A percentile compares a stretch with the other conserved stretches of the same genome.
phyloP scores from a whole-genome alignment of 1,140 invertebrate species.

The Bombus ignitus region DNA sequence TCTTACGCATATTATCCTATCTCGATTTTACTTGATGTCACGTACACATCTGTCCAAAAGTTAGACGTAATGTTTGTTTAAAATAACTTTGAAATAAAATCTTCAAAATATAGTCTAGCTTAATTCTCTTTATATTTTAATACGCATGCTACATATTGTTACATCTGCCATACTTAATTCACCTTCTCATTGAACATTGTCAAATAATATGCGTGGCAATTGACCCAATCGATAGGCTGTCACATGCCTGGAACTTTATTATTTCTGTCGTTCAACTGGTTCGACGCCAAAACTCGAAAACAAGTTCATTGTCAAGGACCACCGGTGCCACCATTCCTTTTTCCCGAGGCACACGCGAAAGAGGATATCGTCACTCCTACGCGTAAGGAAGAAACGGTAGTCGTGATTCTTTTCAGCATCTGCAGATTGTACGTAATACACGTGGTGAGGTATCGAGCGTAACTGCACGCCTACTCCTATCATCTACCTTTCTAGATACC shows the following conservation, averaged over 20 bases:
- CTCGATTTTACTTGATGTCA: no score
- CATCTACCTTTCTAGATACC: constrained; percentile 44
- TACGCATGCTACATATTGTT: no score
- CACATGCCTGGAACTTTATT: neutral
- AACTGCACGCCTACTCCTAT: constrained; percentile 43
- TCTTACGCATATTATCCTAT: no score
- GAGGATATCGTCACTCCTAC: constrained; percentile 54
- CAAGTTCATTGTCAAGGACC: constrained; percentile 70
- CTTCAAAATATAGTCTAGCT: no score
- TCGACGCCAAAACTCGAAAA: constrained; percentile 45
- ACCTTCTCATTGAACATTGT: neutral
- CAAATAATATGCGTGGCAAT: neutral
- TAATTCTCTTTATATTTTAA: no score
- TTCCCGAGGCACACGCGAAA: constrained; percentile 5
- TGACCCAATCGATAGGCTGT: neutral
- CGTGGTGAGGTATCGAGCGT: constrained; percentile 40
- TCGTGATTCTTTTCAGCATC: constrained; percentile 54
- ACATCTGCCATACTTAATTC: neutral
- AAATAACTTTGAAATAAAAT: no score
- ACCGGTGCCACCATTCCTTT: constrained; percentile 40
- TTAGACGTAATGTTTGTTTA: no score
- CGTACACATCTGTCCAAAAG: no score
- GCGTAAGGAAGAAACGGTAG: constrained; percentile 59
- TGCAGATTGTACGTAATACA: constrained; percentile 17
- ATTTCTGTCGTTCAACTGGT: neutral